A percentile compares a stretch with the other conserved stretches of the same genome.
Evolutionary conservation across 2,113 vertebrate species (phyloP).

Genomic region (Ursus arctos): DNA sequence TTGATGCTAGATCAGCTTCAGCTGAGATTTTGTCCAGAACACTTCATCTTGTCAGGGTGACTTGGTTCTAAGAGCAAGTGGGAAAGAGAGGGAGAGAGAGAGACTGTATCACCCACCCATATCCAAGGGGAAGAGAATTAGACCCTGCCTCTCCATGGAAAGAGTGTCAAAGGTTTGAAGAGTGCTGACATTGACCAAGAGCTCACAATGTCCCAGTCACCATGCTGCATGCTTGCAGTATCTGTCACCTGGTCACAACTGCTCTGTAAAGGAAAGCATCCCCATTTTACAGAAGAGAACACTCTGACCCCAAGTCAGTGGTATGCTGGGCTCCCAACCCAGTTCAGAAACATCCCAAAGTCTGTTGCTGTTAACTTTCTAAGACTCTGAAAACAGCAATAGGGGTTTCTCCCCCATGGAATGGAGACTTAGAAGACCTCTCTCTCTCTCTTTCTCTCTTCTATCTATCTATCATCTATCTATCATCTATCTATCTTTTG

Average conservation of each 20-base stretch:
- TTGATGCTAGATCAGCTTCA: neutral
- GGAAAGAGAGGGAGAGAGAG: neutral
- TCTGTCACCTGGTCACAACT: neutral
- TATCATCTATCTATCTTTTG: neutral
- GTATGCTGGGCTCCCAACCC: neutral
- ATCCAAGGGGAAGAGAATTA: neutral
- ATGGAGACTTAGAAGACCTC: neutral
- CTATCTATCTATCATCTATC: neutral
- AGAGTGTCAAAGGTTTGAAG: neutral
- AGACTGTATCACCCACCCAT: neutral
- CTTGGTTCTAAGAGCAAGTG: neutral
- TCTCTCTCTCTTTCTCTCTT: neutral
- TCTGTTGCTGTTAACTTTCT: neutral
- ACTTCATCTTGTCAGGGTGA: neutral
- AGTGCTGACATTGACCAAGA: neutral
- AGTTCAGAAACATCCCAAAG: neutral
- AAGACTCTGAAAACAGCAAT: neutral
- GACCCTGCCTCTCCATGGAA: neutral
- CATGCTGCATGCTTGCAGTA: neutral
- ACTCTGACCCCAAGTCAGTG: neutral
- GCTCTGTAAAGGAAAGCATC: neutral
- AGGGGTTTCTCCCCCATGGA: neutral
- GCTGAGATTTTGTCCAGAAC: neutral
- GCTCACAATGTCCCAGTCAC: neutral
- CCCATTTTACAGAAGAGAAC: neutral